Evolutionary conservation across 2,888 invertebrate genomes (phyloP), one percentile per base, ranked within the genome.

Genomic region (Sphaerophoria taeniata): DNA sequence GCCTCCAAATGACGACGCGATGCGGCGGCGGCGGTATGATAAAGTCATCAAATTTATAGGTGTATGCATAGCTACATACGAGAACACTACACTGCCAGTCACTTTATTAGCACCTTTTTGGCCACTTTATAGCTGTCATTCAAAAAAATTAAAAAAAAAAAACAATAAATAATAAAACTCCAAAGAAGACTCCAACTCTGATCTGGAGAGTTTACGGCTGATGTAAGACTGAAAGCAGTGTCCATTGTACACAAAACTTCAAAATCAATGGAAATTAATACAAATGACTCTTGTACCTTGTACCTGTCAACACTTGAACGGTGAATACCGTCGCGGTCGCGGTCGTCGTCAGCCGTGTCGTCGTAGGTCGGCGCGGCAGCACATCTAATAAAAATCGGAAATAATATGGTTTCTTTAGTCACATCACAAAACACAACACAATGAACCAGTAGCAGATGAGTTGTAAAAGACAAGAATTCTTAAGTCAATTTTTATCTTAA

Each of bases 101-200:
- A 78, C 77, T 86, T 82, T 86, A 86, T 86, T 86, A 86, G 86
- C 86, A 86, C 86, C 86, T 86, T 86, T 82, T 78, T 71, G 85
- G 78, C 73, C 24, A 72, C 73, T 86, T 86, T 81, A 86, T 82
- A 78, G 86, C 82, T 82, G 74, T 74, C 82, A 78, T 86, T 86
- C 82, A 70, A 45, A 72, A 76, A 77, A 80, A 24, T 24, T 1
- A 24, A 24, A 82, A 69, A 53, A 31, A 43, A 36, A 75, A 74
- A 70, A 71, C 67, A 76, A 74, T 65, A 70, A 78, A 70, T 72
- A 72, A 73, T 49, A 63, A 65, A 67, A 53, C 45, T 31, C 43
- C 63, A 45, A 55, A 47, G 31, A 49, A 60, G 49, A 72, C 60
- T 67, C 47, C 16, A 56, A 69, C 51, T 51, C 56, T 53, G 51